A percentile compares a stretch with the other conserved stretches of the same genome.
These are phyloP conservation scores for Aspidiotus destructor DNA, from an alignment of 2,888 invertebrate species.

Conservation along the genomic window DNA sequence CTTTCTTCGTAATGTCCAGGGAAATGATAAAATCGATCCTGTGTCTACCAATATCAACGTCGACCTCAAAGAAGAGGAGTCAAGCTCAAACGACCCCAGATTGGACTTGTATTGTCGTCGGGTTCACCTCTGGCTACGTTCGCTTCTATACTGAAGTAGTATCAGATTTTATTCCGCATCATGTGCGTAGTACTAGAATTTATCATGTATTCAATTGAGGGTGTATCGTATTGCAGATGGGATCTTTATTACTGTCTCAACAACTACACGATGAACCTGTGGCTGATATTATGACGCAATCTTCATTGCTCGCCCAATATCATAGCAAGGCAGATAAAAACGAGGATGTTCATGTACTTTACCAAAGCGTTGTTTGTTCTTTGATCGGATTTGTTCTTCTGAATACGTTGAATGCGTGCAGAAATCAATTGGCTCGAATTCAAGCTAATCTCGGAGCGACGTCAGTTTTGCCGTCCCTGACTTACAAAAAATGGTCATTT, in stretches of 20 bases:
- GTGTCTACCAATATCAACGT: constrained; percentile 47
- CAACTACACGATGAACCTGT: constrained; percentile 75
- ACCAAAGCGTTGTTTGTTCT: constrained; percentile 59
- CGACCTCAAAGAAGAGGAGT: constrained; percentile 46
- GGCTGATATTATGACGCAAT: constrained; percentile 39
- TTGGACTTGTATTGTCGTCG: constrained; percentile 86
- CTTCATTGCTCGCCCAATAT: constrained; percentile 37
- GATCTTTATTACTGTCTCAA: constrained; percentile 69
- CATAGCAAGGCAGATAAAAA: constrained; percentile 41
- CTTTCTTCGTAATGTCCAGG: constrained; percentile 38
- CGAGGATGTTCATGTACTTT: constrained; percentile 68
- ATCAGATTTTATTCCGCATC: background rate
- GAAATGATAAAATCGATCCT: constrained; percentile 47
- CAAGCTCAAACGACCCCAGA: constrained; percentile 61
- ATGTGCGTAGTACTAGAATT: too few species aligned
- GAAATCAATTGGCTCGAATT: constrained; percentile 68
- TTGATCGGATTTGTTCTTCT: constrained; percentile 68
- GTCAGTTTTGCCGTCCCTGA: constrained; percentile 49
- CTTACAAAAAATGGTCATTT: constrained; percentile 80
- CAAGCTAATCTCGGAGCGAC: constrained; percentile 57
- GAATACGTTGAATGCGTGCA: constrained; percentile 64
- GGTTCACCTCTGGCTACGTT: constrained; percentile 73
- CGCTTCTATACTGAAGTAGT: constrained; percentile 74
- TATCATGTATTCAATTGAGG: background rate
- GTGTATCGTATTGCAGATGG: constrained; percentile 47